Percentiles rank a stretch among this genome's conserved stretches.
Evolutionary conservation across 2,888 invertebrate genomes (phyloP).

Genomic region (Macrostomum cliftonense): DNA sequence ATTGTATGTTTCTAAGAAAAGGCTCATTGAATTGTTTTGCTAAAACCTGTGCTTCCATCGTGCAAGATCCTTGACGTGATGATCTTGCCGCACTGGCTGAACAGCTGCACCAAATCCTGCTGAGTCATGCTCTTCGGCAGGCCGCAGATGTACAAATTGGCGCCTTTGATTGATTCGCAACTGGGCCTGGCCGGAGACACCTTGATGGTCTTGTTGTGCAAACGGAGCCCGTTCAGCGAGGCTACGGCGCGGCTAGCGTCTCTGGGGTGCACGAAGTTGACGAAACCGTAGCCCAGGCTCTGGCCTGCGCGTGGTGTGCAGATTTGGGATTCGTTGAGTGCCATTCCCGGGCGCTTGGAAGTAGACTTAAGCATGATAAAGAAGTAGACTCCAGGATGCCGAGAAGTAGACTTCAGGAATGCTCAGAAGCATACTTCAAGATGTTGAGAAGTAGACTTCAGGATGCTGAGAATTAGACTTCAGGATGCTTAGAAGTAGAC

Average conservation of each 20-base stretch:
- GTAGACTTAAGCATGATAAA: too few species aligned
- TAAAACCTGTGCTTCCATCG: conserved; percentile 38
- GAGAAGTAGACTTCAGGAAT: too few species aligned
- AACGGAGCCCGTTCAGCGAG: conserved; percentile 82
- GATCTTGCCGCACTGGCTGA: conserved; percentile 36
- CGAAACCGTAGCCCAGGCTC: conserved; percentile 96
- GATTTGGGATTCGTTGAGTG: conserved; percentile 42
- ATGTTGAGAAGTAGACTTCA: too few species aligned
- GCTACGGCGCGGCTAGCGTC: conserved; percentile 97
- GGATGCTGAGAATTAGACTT: too few species aligned
- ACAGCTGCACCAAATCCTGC: conserved; percentile 37
- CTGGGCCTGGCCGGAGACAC: conserved; percentile 39
- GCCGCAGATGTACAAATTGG: conserved; percentile 39
- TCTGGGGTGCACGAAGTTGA: conserved; percentile 89
- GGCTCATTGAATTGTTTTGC: too few species aligned
- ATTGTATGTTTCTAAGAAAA: too few species aligned
- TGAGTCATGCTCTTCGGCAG: conserved; percentile 37
- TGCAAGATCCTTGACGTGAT: conserved; percentile 39
- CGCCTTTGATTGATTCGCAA: conserved; percentile 38
- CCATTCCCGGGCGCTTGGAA: too few species aligned
- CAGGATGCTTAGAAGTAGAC: too few species aligned
- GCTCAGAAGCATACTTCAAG: too few species aligned
- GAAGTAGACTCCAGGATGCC: too few species aligned
- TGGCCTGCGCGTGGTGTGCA: conserved; percentile 56
- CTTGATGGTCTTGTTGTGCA: conserved; percentile 99